phyloP scores from a whole-genome alignment of 2,113 vertebrate genomes.

The Corvus hawaiiensis region DNA sequence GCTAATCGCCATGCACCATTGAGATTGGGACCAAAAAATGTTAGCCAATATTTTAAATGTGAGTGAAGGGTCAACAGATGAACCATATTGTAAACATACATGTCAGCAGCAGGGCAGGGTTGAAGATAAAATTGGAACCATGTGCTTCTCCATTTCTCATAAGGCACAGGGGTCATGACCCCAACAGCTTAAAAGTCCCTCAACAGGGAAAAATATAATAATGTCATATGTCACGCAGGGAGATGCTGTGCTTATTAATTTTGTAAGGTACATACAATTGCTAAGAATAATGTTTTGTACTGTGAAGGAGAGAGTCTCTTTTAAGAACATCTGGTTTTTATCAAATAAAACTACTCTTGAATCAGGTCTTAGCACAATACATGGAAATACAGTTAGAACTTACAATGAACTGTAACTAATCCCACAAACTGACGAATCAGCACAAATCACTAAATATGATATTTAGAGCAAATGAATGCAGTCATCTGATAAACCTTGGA shows the following conservation, averaged over 20 bases:
- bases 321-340: conserved; percentile 71
- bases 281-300: conserved; percentile 68
- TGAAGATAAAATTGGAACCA: conserved; percentile 70
- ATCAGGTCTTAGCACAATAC: conserved; percentile 66
- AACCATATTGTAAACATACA: conserved; percentile 68
- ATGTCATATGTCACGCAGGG: conserved; percentile 54
- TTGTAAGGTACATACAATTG: conserved; percentile 63
- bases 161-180: conserved; percentile 54
- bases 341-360: conserved; percentile 66
- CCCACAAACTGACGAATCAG: conserved; percentile 68
- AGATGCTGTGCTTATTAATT: conserved; percentile 69
- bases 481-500: conserved; percentile 47
- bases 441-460: conserved; percentile 64
- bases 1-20: conserved; percentile 16
- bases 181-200: conserved; percentile 50
- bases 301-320: conserved; percentile 53
- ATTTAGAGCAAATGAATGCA: conserved; percentile 54
- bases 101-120: conserved; percentile 66
- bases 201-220: conserved; percentile 62
- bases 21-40: conserved; percentile 57
- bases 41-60: conserved; percentile 64
- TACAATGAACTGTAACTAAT: conserved; percentile 70
- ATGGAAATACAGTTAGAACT: conserved; percentile 69
- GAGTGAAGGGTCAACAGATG: conserved; percentile 68
- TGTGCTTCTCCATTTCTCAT: conserved; percentile 66